Percentiles rank a stretch among this genome's conserved stretches.
Evolutionary conservation across 1,140 invertebrate species (phyloP).

Genomic region (Carposina sasakii): DNA sequence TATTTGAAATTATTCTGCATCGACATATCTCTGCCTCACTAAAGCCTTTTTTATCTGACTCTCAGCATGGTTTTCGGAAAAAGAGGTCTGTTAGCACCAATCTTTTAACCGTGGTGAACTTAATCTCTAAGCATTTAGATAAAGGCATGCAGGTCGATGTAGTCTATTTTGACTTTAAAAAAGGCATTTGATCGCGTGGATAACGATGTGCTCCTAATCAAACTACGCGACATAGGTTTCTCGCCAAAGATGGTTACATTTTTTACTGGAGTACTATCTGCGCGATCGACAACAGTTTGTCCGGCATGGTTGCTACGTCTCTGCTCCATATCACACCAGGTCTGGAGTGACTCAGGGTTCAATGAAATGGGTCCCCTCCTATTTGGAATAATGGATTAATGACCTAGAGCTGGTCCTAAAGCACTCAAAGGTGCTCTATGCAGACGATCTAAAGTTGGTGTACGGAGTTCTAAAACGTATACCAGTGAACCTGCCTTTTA

Average conservation of each 20-base stretch:
- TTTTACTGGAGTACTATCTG: not conserved
- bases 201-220: not conserved
- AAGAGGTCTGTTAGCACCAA: not conserved
- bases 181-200: constrained; percentile 1
- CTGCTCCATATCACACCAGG: not conserved
- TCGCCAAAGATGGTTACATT: not conserved
- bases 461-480: too few relatives aligned
- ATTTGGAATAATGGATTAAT: not conserved
- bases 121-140: not conserved
- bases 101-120: not conserved
- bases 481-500: too few relatives aligned
- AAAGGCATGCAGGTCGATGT: not conserved
- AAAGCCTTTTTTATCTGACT: not conserved
- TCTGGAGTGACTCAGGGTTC: not conserved
- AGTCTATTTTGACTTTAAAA: not conserved
- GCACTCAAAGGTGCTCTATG: not conserved
- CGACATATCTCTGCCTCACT: too few relatives aligned
- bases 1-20: not conserved
- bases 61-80: not conserved
- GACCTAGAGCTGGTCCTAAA: not conserved
- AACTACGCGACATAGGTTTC: not conserved
- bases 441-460: constrained; percentile 6
- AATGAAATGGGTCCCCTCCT: not conserved
- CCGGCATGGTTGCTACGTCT: not conserved
- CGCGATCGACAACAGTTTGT: not conserved